Evolutionary conservation across 23 tunicate species (phyloP).

Genomic region (Trididemnum miniatum): DNA sequence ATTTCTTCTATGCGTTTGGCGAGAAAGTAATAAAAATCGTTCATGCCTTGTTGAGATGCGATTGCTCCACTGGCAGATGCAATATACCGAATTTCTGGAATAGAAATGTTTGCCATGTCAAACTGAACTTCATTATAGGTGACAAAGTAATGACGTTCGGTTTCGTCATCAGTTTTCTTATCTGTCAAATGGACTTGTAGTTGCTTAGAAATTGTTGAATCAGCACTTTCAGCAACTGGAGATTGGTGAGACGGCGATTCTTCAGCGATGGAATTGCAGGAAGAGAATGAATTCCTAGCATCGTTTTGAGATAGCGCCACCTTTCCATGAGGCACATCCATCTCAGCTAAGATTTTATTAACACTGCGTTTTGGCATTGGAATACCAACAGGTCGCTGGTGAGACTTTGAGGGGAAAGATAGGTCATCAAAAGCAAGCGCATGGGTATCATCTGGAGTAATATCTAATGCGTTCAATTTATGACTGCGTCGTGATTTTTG

Average conservation of each 20-base stretch:
- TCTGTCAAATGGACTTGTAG: neutral
- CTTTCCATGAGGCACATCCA: neutral
- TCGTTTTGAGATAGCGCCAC: slow-evolving; percentile 18
- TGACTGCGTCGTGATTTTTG: too few relatives aligned
- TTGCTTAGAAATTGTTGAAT: neutral
- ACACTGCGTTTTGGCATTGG: slow-evolving; percentile 56
- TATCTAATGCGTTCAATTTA: neutral
- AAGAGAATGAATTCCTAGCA: slow-evolving; percentile 60
- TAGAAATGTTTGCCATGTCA: slow-evolving; percentile 50
- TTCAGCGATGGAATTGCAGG: neutral
- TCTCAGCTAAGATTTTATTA: neutral
- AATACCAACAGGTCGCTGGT: slow-evolving; percentile 34
- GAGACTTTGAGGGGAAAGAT: neutral
- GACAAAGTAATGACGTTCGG: slow-evolving; percentile 50
- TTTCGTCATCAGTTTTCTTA: neutral
- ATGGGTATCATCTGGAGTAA: too few relatives aligned
- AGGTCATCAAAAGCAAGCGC: neutral
- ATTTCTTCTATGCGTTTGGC: slow-evolving; percentile 33
- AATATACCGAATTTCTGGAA: slow-evolving; percentile 63
- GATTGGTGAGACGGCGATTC: neutral
- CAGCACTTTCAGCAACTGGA: neutral
- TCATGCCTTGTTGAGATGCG: slow-evolving; percentile 47
- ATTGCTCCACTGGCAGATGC: slow-evolving; percentile 43
- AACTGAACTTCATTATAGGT: slow-evolving; percentile 55
- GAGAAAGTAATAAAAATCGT: slow-evolving; percentile 65